Evolutionary conservation across 1,140 invertebrate genomes (phyloP).

Genomic region (Habropoda laboriosa): DNA sequence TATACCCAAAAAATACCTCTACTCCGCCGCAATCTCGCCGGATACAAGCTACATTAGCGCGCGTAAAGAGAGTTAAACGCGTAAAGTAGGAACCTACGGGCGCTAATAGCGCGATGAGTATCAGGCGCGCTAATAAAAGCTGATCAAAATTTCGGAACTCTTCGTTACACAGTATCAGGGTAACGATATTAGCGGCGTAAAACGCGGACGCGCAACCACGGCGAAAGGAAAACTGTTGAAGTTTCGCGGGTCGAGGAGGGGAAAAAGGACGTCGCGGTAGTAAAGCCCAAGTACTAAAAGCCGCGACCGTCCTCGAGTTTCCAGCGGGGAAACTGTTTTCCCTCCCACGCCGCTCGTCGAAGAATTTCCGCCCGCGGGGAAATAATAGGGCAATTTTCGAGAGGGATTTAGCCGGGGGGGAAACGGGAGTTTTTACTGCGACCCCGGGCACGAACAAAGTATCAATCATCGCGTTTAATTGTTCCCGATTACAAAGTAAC

Average conservation of each 20-base stretch:
- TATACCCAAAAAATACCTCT: too few species aligned
- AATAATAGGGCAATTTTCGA: background rate
- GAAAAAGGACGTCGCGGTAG: background rate
- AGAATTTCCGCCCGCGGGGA: too few species aligned
- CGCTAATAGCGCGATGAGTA: background rate
- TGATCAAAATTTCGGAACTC: background rate
- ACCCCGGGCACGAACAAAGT: background rate
- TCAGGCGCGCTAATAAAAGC: background rate
- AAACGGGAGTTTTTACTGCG: background rate
- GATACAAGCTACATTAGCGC: too few species aligned
- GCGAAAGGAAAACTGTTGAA: background rate
- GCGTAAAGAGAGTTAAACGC: too few species aligned
- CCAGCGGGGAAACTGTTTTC: too few species aligned
- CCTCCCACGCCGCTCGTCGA: too few species aligned
- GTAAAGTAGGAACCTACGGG: too few species aligned
- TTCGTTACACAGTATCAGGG: background rate
- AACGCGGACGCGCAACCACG: too few species aligned
- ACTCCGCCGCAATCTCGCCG: background rate
- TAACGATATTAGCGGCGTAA: background rate
- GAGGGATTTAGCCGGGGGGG: too few species aligned
- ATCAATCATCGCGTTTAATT: constrained; percentile 12
- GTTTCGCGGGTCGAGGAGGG: background rate
- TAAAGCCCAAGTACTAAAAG: background rate
- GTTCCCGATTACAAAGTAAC: background rate
- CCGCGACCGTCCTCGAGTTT: background rate